Conservation (phyloP, 1,140 invertebrate genomes). For the Drosophila triauraria region DNA sequence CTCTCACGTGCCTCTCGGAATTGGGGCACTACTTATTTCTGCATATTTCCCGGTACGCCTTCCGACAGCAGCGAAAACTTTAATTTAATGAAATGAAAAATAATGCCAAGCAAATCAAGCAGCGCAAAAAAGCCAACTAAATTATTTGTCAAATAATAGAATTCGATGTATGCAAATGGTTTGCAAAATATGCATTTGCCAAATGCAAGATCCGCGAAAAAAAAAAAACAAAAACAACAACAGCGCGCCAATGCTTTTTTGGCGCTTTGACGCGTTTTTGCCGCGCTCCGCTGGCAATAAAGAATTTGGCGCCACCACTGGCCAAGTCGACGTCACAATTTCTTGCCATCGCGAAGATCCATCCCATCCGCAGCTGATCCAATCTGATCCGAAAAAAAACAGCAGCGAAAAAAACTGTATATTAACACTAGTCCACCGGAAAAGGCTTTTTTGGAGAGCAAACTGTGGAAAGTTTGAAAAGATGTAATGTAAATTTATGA, state of each 20-base stretch:
- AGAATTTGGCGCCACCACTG: conserved; percentile 72
- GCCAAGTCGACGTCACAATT: conserved; percentile 66
- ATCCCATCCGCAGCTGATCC: conserved; percentile 7
- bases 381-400: background rate
- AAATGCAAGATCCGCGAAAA: background rate
- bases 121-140: conserved; percentile 36
- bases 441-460: too few species aligned
- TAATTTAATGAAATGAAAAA: conserved; percentile 76
- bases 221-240: conserved; percentile 26
- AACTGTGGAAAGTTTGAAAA: too few species aligned
- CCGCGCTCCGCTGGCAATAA: conserved; percentile 56
- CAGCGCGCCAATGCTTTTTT: conserved; percentile 37
- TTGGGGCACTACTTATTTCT: conserved; percentile 6
- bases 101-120: conserved; percentile 75
- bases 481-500: too few species aligned
- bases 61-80: conserved; percentile 58
- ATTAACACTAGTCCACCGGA: background rate
- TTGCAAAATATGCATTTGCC: conserved; percentile 48
- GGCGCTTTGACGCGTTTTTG: conserved; percentile 73
- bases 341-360: conserved; percentile 47
- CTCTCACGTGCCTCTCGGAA: conserved; percentile 9
- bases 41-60: conserved; percentile 23
- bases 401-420: background rate
- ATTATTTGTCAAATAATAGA: conserved; percentile 45
- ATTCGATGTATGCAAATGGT: conserved; percentile 66